These are phyloP conservation scores for Tokudaia tokunoshimensis DNA, from an alignment of 2,797 vertebrate genomes.

Conservation along the genomic window DNA sequence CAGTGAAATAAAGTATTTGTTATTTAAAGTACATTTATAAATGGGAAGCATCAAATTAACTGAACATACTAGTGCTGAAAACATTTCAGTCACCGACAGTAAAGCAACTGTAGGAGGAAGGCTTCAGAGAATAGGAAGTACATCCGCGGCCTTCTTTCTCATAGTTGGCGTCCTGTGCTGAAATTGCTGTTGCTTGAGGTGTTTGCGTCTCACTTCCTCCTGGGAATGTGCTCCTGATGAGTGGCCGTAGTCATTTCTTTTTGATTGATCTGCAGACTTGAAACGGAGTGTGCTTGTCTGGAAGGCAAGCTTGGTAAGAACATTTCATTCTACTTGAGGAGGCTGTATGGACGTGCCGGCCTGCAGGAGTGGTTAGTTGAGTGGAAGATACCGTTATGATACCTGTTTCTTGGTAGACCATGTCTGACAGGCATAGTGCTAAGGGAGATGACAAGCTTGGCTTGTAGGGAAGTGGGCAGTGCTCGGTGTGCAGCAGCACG, in stretches of 20 bases:
- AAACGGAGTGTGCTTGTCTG: not conserved
- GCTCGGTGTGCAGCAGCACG: no score
- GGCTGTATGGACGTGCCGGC: not conserved
- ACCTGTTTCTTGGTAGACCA: accelerated
- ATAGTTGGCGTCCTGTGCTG: not conserved
- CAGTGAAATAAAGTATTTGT: slow-evolving; percentile 8
- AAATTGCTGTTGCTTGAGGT: not conserved
- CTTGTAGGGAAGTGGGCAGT: not conserved
- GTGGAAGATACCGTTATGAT: not conserved
- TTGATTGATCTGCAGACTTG: not conserved
- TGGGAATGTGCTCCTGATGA: slow-evolving; percentile 17
- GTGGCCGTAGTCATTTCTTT: not conserved
- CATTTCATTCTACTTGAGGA: not conserved
- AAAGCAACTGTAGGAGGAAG: not conserved
- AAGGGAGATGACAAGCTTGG: not conserved
- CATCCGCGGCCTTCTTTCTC: not conserved
- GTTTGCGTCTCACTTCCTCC: accelerated
- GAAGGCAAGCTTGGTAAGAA: not conserved
- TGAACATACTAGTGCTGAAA: not conserved
- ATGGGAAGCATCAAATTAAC: not conserved
- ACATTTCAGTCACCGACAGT: not conserved
- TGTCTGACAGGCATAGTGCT: not conserved
- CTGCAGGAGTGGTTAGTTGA: not conserved
- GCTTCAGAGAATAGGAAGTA: not conserved
- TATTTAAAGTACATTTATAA: not conserved